Evolutionary conservation across 2,113 vertebrate species (phyloP).

Genomic region (Scalopus aquaticus): DNA sequence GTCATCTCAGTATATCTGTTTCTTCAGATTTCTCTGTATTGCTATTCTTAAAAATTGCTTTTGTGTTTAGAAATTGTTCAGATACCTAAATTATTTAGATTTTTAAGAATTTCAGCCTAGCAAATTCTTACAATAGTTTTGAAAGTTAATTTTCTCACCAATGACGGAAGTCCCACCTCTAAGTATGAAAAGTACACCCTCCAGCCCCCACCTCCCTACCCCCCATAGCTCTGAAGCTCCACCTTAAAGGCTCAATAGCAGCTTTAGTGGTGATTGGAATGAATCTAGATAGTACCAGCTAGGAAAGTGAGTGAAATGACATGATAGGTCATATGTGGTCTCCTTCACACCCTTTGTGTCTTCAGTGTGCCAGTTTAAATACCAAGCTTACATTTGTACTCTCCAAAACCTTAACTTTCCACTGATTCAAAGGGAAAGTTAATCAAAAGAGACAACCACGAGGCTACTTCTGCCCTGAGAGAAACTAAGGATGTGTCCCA

Average conservation of each 20-base stretch:
- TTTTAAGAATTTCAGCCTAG: constrained; percentile 37
- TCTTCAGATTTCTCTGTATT: constrained; percentile 71
- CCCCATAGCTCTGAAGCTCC: background rate
- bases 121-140: constrained; percentile 36
- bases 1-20: constrained; percentile 79
- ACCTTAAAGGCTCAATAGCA: background rate
- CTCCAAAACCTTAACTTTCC: background rate
- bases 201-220: too few species aligned
- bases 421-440: background rate
- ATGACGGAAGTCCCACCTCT: background rate
- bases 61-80: constrained; percentile 48
- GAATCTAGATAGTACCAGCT: background rate
- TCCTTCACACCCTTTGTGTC: background rate
- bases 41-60: constrained; percentile 82
- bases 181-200: background rate
- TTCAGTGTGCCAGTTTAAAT: constrained; percentile 39
- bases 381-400: constrained; percentile 9
- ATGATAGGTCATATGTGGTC: background rate
- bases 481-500: background rate
- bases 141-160: constrained; percentile 7
- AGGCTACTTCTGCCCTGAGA: background rate
- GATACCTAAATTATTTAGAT: constrained; percentile 49
- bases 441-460: background rate
- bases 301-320: background rate
- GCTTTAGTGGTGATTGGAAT: background rate